Conservation (phyloP, 2,113 vertebrate species). For the Epinephelus cyanopodus region DNA sequence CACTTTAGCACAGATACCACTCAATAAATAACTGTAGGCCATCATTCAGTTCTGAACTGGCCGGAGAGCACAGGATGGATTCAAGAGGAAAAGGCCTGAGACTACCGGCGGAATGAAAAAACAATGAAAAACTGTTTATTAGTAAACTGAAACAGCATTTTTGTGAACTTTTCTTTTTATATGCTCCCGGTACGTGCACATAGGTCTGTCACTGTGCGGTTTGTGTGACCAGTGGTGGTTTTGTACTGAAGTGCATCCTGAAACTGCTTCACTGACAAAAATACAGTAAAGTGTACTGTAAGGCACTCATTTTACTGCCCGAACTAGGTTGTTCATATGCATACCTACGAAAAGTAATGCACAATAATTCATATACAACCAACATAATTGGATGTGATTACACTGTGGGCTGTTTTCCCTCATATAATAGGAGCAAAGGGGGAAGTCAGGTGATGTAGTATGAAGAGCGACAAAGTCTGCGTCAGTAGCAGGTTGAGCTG, state of each 20-base stretch:
- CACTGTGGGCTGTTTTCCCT: no score
- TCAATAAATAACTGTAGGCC: constrained; percentile 85
- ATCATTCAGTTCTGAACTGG: constrained; percentile 74
- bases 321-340: no score
- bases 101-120: not conserved
- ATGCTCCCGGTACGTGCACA: not conserved
- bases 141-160: not conserved
- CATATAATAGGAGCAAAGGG: no score
- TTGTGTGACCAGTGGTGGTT: not conserved
- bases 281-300: not conserved
- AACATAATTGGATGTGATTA: no score
- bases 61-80: constrained; percentile 44
- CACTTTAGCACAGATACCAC: constrained; percentile 75
- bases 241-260: not conserved
- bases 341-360: no score
- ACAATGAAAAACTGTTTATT: not conserved
- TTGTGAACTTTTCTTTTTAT: not conserved
- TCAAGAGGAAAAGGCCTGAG: constrained; percentile 18
- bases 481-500: no score
- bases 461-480: no score
- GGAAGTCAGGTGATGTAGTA: no score
- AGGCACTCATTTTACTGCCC: no score
- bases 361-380: no score
- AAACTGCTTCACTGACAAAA: not conserved
- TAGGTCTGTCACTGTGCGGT: not conserved